phyloP scores from a whole-genome alignment of 1,140 invertebrate species.

The Paraescarpia echinospica region DNA sequence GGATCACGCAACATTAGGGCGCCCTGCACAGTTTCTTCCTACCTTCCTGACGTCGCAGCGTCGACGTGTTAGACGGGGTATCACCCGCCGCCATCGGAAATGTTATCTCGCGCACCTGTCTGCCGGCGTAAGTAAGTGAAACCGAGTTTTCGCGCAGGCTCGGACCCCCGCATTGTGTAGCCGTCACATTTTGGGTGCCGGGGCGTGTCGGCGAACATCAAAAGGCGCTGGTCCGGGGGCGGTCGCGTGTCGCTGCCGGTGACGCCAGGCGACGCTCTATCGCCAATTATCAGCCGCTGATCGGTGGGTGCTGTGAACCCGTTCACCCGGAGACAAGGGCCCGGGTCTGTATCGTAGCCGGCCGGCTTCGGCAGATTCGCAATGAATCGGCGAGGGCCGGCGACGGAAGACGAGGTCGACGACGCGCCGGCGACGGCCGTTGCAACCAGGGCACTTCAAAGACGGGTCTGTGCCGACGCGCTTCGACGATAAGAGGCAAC shows the following conservation, averaged over 20 bases:
- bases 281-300: background rate
- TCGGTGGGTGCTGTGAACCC: background rate
- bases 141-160: background rate
- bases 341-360: too few species aligned
- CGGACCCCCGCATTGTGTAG: background rate
- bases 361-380: background rate
- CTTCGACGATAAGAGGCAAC: too few species aligned
- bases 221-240: background rate
- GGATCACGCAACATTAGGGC: background rate
- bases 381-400: too few species aligned
- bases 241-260: background rate
- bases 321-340: background rate
- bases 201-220: background rate
- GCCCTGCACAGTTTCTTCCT: background rate
- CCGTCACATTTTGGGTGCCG: background rate
- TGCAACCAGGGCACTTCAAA: too few species aligned
- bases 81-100: background rate
- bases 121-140: background rate
- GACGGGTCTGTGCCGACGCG: background rate
- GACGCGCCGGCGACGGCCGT: too few species aligned
- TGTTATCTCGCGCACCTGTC: background rate
- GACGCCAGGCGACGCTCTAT: conserved; percentile 2
- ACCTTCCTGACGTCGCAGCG: background rate
- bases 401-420: too few species aligned
- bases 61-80: background rate